Conservation (phyloP, 2,113 vertebrate species). For the Poeciliopsis turrubarensis region DNA sequence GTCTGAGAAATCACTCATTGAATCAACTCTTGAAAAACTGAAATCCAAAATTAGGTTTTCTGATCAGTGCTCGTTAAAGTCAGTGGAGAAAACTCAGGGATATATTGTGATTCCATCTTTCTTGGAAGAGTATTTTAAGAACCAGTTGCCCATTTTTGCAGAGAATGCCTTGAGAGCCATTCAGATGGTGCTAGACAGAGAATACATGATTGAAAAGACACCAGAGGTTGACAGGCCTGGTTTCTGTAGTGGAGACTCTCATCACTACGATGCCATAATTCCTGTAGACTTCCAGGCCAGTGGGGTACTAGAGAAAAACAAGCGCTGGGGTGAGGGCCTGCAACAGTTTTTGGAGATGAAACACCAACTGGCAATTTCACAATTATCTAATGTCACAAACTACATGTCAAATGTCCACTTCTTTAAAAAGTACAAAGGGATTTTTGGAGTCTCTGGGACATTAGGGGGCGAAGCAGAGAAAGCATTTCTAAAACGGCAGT, state of each 20-base stretch:
- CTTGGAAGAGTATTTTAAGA: slow-evolving; percentile 5
- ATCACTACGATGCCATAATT: slow-evolving; percentile 14
- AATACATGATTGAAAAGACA: slow-evolving; percentile 25
- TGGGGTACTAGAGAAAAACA: slow-evolving; percentile 34
- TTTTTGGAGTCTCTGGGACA: slow-evolving; percentile 33
- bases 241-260: background rate
- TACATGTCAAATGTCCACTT: slow-evolving; percentile 33
- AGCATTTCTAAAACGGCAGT: slow-evolving; percentile 17
- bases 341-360: slow-evolving; percentile 40
- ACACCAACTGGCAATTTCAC: slow-evolving; percentile 26
- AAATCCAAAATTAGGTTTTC: background rate
- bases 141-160: slow-evolving; percentile 5
- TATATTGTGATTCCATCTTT: slow-evolving; percentile 15
- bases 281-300: slow-evolving; percentile 37
- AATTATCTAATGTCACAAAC: slow-evolving; percentile 5
- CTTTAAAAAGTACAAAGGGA: slow-evolving; percentile 26
- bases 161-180: slow-evolving; percentile 23
- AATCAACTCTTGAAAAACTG: slow-evolving; percentile 7
- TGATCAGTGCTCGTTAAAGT: background rate
- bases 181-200: slow-evolving; percentile 10
- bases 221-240: background rate
- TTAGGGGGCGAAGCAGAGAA: slow-evolving; percentile 20
- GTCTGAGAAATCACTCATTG: background rate
- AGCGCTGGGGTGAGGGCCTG: slow-evolving; percentile 20
- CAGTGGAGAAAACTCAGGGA: background rate